phyloP scores from a whole-genome alignment of 1,140 invertebrate genomes.

The Trichomalopsis sarcophagae region DNA sequence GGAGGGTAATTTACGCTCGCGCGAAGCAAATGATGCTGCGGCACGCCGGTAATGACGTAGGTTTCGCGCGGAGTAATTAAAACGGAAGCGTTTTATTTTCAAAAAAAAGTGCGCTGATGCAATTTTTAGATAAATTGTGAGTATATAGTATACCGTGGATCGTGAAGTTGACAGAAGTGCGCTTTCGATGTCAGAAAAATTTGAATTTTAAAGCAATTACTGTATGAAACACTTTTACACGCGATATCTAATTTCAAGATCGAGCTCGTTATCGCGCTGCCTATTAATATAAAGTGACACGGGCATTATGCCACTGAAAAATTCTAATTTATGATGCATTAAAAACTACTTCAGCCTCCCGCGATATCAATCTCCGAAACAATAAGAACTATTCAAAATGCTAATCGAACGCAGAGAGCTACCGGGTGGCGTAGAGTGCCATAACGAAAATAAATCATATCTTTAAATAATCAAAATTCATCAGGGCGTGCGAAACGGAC shows the following conservation, averaged over 20 bases:
- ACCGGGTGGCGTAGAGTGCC: not conserved
- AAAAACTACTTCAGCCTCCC: not conserved
- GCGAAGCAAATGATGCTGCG: slow-evolving; percentile 9
- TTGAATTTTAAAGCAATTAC: no score
- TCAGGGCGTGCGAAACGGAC: not conserved
- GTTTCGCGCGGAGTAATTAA: slow-evolving; percentile 43
- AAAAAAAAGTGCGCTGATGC: not conserved
- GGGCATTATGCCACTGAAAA: not conserved
- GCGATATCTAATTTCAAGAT: not conserved
- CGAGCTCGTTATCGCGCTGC: not conserved
- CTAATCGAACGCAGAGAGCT: slow-evolving; percentile 6
- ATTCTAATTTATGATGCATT: not conserved
- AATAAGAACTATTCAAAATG: slow-evolving; percentile 23
- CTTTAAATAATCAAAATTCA: not conserved
- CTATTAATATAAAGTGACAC: not conserved
- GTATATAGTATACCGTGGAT: no score
- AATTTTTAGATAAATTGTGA: no score
- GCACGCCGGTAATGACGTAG: not conserved
- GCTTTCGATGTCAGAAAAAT: no score
- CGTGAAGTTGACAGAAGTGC: no score
- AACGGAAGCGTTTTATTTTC: slow-evolving; percentile 17
- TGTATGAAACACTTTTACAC: no score
- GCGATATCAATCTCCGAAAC: slow-evolving; percentile 12
- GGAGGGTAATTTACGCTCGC: slow-evolving; percentile 33
- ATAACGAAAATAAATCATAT: slow-evolving; percentile 9